Evolutionary conservation across 1,140 invertebrate species (phyloP).

Genomic region (Heliothis virescens): DNA sequence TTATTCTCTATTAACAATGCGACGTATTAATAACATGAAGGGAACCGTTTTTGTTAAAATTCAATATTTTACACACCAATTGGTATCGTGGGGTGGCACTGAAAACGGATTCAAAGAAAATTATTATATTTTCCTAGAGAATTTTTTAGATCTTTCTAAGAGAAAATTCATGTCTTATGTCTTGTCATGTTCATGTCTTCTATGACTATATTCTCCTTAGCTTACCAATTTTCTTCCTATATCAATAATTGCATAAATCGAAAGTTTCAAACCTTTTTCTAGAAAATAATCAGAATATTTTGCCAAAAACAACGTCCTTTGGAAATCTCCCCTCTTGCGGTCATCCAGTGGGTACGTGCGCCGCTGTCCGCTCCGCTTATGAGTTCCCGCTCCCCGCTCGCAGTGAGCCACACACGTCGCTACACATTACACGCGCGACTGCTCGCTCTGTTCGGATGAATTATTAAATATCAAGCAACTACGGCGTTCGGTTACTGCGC

Average conservation of each 20-base stretch:
- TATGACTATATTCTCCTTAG: neutral
- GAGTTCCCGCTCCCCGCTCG: constrained; percentile 45
- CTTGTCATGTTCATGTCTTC: no score
- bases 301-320: neutral
- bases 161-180: no score
- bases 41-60: constrained; percentile 69
- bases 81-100: constrained; percentile 51
- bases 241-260: no score
- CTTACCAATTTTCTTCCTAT: neutral
- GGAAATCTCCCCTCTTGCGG: no score
- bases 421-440: constrained; percentile 72
- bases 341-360: no score
- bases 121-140: no score
- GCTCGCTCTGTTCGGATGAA: constrained; percentile 69
- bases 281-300: neutral
- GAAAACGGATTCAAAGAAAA: constrained; percentile 33
- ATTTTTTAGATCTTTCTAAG: no score
- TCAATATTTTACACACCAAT: constrained; percentile 63
- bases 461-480: constrained; percentile 75
- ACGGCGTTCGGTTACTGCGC: constrained; percentile 65
- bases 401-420: constrained; percentile 61
- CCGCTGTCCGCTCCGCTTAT: constrained; percentile 40
- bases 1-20: constrained; percentile 64
- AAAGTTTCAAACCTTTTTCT: neutral
- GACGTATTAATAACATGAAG: constrained; percentile 59